A percentile compares a stretch with the other conserved stretches of the same genome.
phyloP scores from a whole-genome alignment of 2,113 vertebrate species.

The Anseranas semipalmata region DNA sequence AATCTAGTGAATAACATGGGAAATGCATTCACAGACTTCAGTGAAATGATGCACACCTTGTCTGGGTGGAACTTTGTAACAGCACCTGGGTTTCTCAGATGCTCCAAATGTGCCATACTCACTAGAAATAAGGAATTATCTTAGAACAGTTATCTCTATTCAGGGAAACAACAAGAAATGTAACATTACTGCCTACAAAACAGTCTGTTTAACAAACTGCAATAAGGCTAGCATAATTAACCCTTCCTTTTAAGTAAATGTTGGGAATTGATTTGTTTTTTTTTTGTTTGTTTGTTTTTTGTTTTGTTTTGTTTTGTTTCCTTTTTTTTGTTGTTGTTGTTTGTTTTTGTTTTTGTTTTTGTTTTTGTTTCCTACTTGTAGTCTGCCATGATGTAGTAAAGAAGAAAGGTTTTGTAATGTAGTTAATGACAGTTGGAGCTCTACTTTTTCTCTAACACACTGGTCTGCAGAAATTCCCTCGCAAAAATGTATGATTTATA shows the following conservation, averaged over 20 bases:
- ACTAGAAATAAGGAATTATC: background rate
- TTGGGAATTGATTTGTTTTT: background rate
- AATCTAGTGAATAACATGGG: background rate
- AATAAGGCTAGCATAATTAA: constrained; percentile 16
- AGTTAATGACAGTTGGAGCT: background rate
- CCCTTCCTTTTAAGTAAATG: background rate
- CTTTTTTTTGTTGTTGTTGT: no score
- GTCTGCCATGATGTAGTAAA: background rate
- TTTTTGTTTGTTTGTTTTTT: no score
- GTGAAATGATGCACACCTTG: background rate
- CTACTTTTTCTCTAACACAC: background rate
- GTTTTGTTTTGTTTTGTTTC: no score
- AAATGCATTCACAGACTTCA: background rate
- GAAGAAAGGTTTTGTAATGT: background rate
- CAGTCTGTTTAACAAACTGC: background rate
- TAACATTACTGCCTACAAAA: constrained; percentile 15
- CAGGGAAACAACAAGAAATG: constrained; percentile 1
- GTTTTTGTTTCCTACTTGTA: background rate
- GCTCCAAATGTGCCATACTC: background rate
- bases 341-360: no score
- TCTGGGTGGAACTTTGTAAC: background rate
- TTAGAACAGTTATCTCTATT: background rate
- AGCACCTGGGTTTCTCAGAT: constrained; percentile 6
- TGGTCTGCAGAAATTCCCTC: background rate
- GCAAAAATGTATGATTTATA: background rate